A percentile compares a stretch with the other conserved stretches of the same genome.
phyloP scores from a whole-genome alignment of 2,797 vertebrate species.

The Echiichthys vipera region DNA sequence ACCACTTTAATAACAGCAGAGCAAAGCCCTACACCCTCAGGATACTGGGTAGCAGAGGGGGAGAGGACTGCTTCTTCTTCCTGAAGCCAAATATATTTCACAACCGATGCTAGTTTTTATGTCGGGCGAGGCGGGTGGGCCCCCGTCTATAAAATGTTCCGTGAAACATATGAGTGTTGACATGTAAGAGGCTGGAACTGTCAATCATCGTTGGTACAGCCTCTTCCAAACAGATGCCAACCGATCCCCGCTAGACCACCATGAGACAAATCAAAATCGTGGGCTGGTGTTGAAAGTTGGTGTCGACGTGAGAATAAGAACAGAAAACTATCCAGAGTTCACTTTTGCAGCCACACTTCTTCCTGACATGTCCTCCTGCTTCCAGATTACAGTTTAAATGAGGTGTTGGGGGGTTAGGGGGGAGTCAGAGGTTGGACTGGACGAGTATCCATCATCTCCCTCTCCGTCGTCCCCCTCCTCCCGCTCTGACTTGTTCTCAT shows the following conservation, averaged over 20 bases:
- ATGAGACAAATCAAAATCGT: neutral
- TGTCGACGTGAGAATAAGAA: neutral
- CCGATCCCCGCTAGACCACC: conserved; percentile 2
- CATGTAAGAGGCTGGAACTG: neutral
- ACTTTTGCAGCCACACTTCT: neutral
- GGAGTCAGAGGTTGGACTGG: neutral
- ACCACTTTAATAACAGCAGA: too few species aligned
- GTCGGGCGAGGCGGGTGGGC: too few species aligned
- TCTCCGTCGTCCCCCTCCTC: neutral
- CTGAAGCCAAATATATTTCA: neutral
- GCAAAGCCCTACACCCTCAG: too few species aligned
- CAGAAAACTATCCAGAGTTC: neutral
- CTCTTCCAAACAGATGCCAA: neutral
- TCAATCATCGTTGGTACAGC: conserved; percentile 5
- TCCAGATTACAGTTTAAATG: conserved; percentile 13
- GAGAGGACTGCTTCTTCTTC: neutral
- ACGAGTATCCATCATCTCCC: neutral
- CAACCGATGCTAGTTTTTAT: too few species aligned
- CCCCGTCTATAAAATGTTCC: neutral
- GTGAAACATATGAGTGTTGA: neutral
- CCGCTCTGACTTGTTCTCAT: conserved; percentile 7
- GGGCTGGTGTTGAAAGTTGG: neutral
- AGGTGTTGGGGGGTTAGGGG: neutral
- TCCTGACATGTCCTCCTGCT: neutral
- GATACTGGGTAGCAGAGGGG: neutral